Conservation (phyloP, 1,140 invertebrate genomes). For the Lamellibrachia luymesi region DNA sequence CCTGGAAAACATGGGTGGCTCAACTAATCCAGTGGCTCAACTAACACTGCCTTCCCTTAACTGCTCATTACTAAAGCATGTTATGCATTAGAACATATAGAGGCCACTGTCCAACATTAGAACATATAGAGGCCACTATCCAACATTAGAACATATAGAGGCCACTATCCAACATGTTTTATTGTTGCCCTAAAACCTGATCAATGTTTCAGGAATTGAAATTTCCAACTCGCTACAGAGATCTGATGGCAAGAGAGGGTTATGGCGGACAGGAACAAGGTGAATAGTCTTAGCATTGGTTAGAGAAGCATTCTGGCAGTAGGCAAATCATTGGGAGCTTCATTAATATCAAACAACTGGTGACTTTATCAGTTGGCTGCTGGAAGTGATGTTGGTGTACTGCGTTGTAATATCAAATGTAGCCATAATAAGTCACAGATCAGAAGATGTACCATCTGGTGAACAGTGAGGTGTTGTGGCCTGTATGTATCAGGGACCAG, state of each 20-base stretch:
- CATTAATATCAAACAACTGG: not conserved
- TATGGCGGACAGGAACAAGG: conserved; percentile 38
- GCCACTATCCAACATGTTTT: not conserved
- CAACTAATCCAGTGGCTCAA: too few species aligned
- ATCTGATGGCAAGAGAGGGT: conserved; percentile 43
- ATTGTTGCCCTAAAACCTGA: not conserved
- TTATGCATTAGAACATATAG: too few species aligned
- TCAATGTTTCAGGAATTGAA: conserved; percentile 42
- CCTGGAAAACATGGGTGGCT: too few species aligned
- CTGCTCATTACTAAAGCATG: too few species aligned
- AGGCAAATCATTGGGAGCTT: not conserved
- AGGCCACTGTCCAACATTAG: not conserved
- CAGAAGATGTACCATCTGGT: not conserved
- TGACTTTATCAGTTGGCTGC: conserved; percentile 39
- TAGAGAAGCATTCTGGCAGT: too few species aligned
- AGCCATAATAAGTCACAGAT: not conserved
- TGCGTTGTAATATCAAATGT: conserved; percentile 37
- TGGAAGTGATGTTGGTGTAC: conserved; percentile 41
- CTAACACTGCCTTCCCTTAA: too few species aligned
- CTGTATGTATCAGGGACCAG: not conserved
- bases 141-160: not conserved
- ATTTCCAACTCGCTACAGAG: conserved; percentile 43
- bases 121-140: not conserved
- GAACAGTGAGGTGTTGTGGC: not conserved
- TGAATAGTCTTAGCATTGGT: not conserved